phyloP scores from a whole-genome alignment of 2,888 invertebrate species.

The Epistrophe grossulariae region DNA sequence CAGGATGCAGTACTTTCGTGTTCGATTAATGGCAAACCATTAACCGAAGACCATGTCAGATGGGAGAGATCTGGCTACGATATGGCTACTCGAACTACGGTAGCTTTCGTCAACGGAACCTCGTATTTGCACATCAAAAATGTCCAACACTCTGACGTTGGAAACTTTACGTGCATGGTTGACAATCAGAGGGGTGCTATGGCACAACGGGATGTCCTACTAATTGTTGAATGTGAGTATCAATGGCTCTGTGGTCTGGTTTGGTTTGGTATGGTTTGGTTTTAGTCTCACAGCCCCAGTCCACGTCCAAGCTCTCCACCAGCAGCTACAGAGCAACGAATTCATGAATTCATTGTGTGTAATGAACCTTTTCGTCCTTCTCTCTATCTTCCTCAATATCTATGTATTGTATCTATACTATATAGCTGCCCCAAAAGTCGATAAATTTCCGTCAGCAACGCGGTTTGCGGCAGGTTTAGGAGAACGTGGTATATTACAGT shows the following conservation, averaged over 20 bases:
- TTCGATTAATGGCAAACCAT: conserved; percentile 80
- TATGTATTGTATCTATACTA: neutral
- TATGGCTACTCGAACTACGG: conserved; percentile 79
- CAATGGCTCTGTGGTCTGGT: conserved; percentile 35
- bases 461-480: conserved; percentile 81
- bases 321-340: neutral
- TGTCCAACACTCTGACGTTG: conserved; percentile 81
- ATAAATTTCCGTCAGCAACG: conserved; percentile 79
- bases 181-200: conserved; percentile 81
- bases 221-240: conserved; percentile 82
- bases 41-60: conserved; percentile 80
- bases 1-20: conserved; percentile 81
- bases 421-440: conserved; percentile 81
- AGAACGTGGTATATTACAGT: conserved; percentile 80
- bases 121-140: conserved; percentile 80
- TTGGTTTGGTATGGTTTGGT: neutral
- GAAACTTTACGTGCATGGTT: conserved; percentile 81
- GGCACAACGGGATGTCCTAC: conserved; percentile 79
- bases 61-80: conserved; percentile 82
- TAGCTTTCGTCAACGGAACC: conserved; percentile 80
- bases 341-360: conserved; percentile 31
- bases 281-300: neutral
- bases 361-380: conserved; percentile 27
- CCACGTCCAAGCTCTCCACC: too few species aligned
- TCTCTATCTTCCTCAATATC: conserved; percentile 1